phyloP scores from a whole-genome alignment of 2,113 vertebrate genomes.

The Cyphomyrus discorhynchus region DNA sequence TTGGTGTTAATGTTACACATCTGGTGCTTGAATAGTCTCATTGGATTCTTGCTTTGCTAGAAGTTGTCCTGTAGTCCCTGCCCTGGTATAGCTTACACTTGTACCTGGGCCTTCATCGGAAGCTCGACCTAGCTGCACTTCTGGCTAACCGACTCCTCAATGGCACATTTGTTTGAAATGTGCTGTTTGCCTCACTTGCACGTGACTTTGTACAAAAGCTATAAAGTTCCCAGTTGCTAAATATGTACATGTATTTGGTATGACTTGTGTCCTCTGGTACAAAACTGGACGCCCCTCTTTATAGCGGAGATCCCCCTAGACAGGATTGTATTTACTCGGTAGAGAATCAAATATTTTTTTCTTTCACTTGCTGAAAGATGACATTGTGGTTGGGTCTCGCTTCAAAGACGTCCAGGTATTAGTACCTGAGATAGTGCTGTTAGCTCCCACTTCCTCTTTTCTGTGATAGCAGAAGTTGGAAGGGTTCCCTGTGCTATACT shows the following conservation, averaged over 20 bases:
- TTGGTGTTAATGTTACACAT: not conserved
- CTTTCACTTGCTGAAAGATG: not conserved
- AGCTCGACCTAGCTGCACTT: not conserved
- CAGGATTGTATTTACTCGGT: constrained; percentile 27
- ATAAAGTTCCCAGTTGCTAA: not conserved
- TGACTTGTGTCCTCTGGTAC: not conserved
- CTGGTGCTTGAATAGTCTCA: not conserved
- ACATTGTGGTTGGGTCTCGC: constrained; percentile 10
- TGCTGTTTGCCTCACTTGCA: not conserved
- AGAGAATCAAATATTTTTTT: constrained; percentile 8
- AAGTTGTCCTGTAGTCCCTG: not conserved
- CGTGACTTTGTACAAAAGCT: not conserved
- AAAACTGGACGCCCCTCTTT: not conserved
- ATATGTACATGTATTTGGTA: not conserved
- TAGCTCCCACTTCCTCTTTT: not conserved
- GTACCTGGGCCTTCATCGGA: not conserved
- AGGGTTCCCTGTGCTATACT: not conserved
- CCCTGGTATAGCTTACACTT: not conserved
- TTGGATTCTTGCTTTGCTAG: not conserved
- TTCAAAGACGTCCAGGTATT: not conserved
- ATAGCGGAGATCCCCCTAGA: not conserved
- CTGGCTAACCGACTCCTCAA: not conserved
- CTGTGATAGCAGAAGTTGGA: not conserved
- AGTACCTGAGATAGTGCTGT: not conserved
- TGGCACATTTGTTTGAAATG: not conserved